phyloP scores from a whole-genome alignment of 2,888 invertebrate species.

The Morpho achilles region DNA sequence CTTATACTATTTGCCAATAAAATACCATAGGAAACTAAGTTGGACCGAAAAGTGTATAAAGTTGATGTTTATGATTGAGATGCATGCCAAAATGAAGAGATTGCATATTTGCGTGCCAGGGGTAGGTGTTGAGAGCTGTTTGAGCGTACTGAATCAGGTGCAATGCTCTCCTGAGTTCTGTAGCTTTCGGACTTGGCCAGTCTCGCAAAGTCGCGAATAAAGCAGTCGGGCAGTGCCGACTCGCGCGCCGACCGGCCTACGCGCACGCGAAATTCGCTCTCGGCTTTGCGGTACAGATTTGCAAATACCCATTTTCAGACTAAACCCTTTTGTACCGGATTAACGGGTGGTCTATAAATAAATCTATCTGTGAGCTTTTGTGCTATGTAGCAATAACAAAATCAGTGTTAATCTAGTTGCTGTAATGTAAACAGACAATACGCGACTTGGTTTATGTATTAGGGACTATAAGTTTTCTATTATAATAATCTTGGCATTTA shows the following conservation, averaged over 20 bases:
- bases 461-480: background rate
- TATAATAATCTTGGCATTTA: no score
- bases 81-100: constrained; percentile 25
- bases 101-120: constrained; percentile 40
- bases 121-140: constrained; percentile 39
- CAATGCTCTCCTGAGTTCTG: constrained; percentile 49
- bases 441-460: constrained; percentile 3
- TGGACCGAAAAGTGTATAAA: no score
- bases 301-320: constrained; percentile 41
- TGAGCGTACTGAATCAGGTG: constrained; percentile 59
- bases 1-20: no score
- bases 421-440: constrained; percentile 3
- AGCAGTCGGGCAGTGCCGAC: constrained; percentile 52
- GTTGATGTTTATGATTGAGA: no score
- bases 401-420: constrained; percentile 6
- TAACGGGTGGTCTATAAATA: constrained; percentile 51
- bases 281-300: constrained; percentile 48
- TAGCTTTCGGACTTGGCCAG: constrained; percentile 20
- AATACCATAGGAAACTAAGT: no score
- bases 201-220: constrained; percentile 30
- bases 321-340: constrained; percentile 48
- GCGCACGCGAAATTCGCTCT: constrained; percentile 60
- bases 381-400: constrained; percentile 1
- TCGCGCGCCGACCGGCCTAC: constrained; percentile 67
- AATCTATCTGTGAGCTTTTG: constrained; percentile 36